These are phyloP conservation scores for Temnothorax rugatulus DNA, from an alignment of 2,888 invertebrate genomes.

Conservation along the genomic window DNA sequence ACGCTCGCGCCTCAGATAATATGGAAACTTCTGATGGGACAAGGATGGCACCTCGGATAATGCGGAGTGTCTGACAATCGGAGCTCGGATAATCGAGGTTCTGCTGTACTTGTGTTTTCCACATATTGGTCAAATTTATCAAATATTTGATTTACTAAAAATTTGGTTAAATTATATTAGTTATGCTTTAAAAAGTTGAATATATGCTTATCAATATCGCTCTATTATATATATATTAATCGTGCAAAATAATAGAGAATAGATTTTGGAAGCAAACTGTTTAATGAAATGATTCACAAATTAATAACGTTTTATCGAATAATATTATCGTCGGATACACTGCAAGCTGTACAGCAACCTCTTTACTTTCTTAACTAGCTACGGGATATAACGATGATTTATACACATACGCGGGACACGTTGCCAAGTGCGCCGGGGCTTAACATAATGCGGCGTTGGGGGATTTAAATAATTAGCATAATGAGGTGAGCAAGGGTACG, in stretches of 20 bases:
- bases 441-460: slow-evolving; percentile 74
- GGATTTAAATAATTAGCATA: slow-evolving; percentile 85
- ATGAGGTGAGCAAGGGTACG: slow-evolving; percentile 80
- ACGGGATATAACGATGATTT: slow-evolving; percentile 68
- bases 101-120: too few relatives aligned
- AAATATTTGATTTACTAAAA: background rate
- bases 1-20: too few relatives aligned
- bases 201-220: background rate
- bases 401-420: slow-evolving; percentile 60
- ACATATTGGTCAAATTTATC: too few relatives aligned
- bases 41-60: too few relatives aligned
- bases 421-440: slow-evolving; percentile 63
- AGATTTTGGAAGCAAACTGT: slow-evolving; percentile 1
- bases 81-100: too few relatives aligned
- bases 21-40: too few relatives aligned
- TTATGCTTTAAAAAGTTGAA: background rate
- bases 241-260: background rate
- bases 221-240: background rate
- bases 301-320: slow-evolving; percentile 34
- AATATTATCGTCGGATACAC: background rate
- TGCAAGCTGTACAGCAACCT: slow-evolving; percentile 37
- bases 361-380: slow-evolving; percentile 68
- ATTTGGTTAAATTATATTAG: background rate
- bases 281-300: slow-evolving; percentile 19
- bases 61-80: too few relatives aligned